These are phyloP conservation scores for Zele albiditarsus DNA, from an alignment of 2,888 invertebrate genomes.

Conservation along the genomic window DNA sequence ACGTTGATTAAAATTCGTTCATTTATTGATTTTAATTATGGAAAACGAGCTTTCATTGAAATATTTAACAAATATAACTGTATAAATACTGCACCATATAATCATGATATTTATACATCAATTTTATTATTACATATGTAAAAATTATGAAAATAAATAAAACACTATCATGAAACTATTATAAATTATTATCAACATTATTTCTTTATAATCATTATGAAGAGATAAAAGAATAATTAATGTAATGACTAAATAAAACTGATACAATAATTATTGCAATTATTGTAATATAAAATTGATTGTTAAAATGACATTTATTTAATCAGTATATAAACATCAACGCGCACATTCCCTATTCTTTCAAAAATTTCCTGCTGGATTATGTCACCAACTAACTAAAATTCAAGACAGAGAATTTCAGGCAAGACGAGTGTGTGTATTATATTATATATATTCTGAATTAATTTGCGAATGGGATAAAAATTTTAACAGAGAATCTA, in stretches of 20 bases:
- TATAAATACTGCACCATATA: not conserved
- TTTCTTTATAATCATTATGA: too few relatives aligned
- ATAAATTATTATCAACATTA: too few relatives aligned
- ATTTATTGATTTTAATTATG: slow-evolving; percentile 53
- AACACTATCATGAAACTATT: too few relatives aligned
- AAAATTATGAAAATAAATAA: too few relatives aligned
- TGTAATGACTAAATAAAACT: too few relatives aligned
- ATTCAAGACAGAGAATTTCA: slow-evolving; percentile 29
- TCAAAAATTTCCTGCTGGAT: slow-evolving; percentile 7
- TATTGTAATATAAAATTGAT: too few relatives aligned
- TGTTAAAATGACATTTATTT: slow-evolving; percentile 44
- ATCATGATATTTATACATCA: too few relatives aligned
- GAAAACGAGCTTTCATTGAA: slow-evolving; percentile 13
- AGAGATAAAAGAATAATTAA: too few relatives aligned
- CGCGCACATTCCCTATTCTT: slow-evolving; percentile 32
- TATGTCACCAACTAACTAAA: slow-evolving; percentile 23
- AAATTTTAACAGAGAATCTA: slow-evolving; percentile 36
- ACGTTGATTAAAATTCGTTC: slow-evolving; percentile 51
- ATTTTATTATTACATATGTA: too few relatives aligned
- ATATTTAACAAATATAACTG: slow-evolving; percentile 13
- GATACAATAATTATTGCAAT: too few relatives aligned
- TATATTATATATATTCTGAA: slow-evolving; percentile 28
- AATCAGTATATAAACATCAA: not conserved
- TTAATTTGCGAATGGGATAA: slow-evolving; percentile 42
- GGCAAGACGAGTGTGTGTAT: slow-evolving; percentile 15